These are phyloP conservation scores for Ditylenchus weischeri DNA, from an alignment of 2,888 invertebrate genomes.

Conservation along the genomic window DNA sequence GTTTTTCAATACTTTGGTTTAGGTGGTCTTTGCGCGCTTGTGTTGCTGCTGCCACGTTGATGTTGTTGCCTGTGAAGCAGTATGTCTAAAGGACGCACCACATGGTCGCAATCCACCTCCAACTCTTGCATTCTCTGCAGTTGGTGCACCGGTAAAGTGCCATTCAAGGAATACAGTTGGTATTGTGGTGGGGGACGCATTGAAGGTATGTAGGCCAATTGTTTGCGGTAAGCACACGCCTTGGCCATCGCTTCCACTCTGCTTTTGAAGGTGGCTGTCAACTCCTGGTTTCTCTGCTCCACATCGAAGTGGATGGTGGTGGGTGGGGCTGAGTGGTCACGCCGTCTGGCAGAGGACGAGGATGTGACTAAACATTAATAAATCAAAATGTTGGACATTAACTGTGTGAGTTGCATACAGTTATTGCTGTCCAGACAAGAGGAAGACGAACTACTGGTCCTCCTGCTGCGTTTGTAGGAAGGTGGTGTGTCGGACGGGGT, in stretches of 20 bases:
- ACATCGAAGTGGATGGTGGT: constrained; percentile 4
- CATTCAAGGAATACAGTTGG: constrained; percentile 20
- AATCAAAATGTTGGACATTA: too few relatives aligned
- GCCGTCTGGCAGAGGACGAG: neutral
- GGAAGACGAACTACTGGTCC: constrained; percentile 1
- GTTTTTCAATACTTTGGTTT: too few relatives aligned
- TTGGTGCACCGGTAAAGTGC: constrained; percentile 19
- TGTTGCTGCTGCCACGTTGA: too few relatives aligned
- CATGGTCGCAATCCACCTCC: constrained; percentile 15
- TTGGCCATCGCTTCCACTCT: constrained; percentile 7
- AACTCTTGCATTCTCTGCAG: constrained; percentile 19
- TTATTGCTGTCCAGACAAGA: neutral
- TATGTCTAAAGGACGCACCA: constrained; percentile 17
- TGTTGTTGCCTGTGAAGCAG: neutral
- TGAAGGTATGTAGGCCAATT: too few relatives aligned
- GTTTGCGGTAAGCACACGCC: constrained; percentile 4
- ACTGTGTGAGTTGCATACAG: too few relatives aligned
- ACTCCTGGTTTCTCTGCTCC: constrained; percentile 14
- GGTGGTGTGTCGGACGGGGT: neutral
- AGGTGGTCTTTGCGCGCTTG: too few relatives aligned
- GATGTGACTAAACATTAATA: too few relatives aligned
- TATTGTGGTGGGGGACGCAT: constrained; percentile 3
- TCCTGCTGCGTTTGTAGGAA: neutral
- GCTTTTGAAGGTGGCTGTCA: constrained; percentile 7
- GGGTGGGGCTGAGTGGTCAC: neutral